These are phyloP conservation scores for Creontiades dilutus DNA, from an alignment of 2,888 invertebrate genomes.

Conservation along the genomic window DNA sequence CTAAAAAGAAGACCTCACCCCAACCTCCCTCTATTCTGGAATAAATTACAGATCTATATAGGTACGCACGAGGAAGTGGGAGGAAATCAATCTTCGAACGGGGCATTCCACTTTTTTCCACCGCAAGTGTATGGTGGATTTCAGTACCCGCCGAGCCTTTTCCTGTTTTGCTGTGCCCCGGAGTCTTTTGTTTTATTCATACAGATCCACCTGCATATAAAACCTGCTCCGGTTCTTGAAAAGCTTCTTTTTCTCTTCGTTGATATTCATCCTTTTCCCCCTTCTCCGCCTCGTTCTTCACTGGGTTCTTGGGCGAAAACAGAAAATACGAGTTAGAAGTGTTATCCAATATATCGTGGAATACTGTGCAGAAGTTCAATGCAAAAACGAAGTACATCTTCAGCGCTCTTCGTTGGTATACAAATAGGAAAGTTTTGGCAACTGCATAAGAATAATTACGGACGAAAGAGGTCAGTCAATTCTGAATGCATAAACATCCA, in stretches of 20 bases:
- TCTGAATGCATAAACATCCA: too few relatives aligned
- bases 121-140: slow-evolving; percentile 48
- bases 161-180: slow-evolving; percentile 21
- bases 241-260: slow-evolving; percentile 44
- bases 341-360: neutral
- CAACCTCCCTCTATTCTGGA: slow-evolving; percentile 57
- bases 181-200: slow-evolving; percentile 64
- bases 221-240: slow-evolving; percentile 25
- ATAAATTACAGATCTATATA: slow-evolving; percentile 74
- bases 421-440: too few relatives aligned
- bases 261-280: slow-evolving; percentile 52
- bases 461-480: too few relatives aligned
- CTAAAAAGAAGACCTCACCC: slow-evolving; percentile 52
- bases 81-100: slow-evolving; percentile 73
- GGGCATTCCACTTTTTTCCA: slow-evolving; percentile 51
- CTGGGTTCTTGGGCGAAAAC: neutral
- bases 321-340: neutral
- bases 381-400: too few relatives aligned
- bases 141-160: slow-evolving; percentile 21
- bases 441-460: too few relatives aligned
- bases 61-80: slow-evolving; percentile 55
- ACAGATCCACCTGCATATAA: slow-evolving; percentile 61
- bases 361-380: too few relatives aligned
- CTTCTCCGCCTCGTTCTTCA: neutral
- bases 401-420: too few relatives aligned